These are phyloP conservation scores for Lycopodina hypogea DNA, from an alignment of 37 sponge, comb jelly and placozoan species.

Conservation along the genomic window DNA sequence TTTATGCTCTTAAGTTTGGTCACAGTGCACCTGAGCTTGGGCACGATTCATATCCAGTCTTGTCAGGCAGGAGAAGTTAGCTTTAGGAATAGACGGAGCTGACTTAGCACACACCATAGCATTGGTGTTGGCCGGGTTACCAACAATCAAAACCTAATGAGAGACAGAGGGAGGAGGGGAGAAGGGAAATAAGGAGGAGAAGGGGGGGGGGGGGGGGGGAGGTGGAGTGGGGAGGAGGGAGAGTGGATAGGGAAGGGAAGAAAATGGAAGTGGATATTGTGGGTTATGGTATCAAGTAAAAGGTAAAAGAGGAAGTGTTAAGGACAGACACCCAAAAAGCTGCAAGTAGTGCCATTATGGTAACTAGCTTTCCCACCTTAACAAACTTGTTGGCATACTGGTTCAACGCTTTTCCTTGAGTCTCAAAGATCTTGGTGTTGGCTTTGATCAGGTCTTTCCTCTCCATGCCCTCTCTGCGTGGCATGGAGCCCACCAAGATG, in stretches of 20 bases:
- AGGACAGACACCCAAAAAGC: too few species aligned
- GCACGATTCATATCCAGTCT: conserved; percentile 96
- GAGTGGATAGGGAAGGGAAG: not conserved
- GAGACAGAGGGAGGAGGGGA: not conserved
- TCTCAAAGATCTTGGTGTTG: conserved; percentile 91
- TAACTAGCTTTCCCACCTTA: conserved; percentile 58
- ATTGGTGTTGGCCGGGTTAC: conserved; percentile 99
- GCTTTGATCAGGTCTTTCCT: conserved; percentile 91
- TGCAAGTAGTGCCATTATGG: too few species aligned
- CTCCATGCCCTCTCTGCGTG: conserved; percentile 94
- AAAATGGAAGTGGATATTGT: too few species aligned
- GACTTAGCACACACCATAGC: conserved; percentile 65
- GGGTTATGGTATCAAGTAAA: too few species aligned
- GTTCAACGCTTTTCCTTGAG: conserved; percentile 85
- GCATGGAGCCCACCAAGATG: conserved; percentile 95
- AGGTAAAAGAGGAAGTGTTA: not conserved
- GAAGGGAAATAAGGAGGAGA: not conserved
- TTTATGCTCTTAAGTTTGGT: too few species aligned
- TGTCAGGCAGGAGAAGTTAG: conserved; percentile 94
- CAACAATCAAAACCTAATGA: conserved; percentile 87
- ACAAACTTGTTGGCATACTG: conserved; percentile 91
- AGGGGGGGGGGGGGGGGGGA: not conserved
- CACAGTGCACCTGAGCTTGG: conserved; percentile 68
- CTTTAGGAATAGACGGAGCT: conserved; percentile 85
- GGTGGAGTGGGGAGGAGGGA: not conserved